A percentile compares a stretch with the other conserved stretches of the same genome.
Conservation (phyloP, 1,140 invertebrate genomes). For the Dryas iulia region DNA sequence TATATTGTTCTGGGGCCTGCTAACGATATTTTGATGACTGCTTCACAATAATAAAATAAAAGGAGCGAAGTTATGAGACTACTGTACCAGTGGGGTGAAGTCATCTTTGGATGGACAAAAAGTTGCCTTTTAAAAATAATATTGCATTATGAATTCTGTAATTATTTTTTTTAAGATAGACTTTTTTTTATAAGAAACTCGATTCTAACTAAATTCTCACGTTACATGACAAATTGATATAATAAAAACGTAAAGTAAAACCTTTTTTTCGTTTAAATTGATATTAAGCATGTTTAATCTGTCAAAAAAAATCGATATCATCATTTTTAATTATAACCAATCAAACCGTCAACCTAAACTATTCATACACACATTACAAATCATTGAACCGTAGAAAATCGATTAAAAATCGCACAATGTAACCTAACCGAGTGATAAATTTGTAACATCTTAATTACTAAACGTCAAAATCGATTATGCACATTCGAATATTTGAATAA, state of each 20-base stretch:
- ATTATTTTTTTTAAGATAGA: neutral
- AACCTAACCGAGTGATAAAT: constrained; percentile 54
- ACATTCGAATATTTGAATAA: constrained; percentile 62
- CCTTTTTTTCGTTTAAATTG: neutral
- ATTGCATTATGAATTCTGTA: neutral
- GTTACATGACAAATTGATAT: constrained; percentile 2
- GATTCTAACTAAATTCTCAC: neutral
- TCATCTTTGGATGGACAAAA: constrained; percentile 13
- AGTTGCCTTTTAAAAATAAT: constrained; percentile 9
- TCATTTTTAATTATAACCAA: constrained; percentile 13
- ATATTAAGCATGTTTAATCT: neutral
- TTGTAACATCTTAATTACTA: constrained; percentile 64
- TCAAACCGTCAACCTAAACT: constrained; percentile 8
- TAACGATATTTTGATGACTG: constrained; percentile 75
- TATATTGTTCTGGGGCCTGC: constrained; percentile 46
- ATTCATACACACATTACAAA: constrained; percentile 51
- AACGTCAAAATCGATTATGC: constrained; percentile 71
- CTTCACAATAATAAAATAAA: constrained; percentile 62
- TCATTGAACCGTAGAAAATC: constrained; percentile 58
- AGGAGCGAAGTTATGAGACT: constrained; percentile 37
- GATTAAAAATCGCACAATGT: constrained; percentile 54
- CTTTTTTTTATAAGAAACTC: neutral
- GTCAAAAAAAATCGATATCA: constrained; percentile 3
- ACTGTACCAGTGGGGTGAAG: constrained; percentile 17
- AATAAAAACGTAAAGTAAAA: neutral